Evolutionary conservation across 2,113 vertebrate species (phyloP), one percentile per base, ranked within the genome.

Genomic region (Prietella phreatophila): DNA sequence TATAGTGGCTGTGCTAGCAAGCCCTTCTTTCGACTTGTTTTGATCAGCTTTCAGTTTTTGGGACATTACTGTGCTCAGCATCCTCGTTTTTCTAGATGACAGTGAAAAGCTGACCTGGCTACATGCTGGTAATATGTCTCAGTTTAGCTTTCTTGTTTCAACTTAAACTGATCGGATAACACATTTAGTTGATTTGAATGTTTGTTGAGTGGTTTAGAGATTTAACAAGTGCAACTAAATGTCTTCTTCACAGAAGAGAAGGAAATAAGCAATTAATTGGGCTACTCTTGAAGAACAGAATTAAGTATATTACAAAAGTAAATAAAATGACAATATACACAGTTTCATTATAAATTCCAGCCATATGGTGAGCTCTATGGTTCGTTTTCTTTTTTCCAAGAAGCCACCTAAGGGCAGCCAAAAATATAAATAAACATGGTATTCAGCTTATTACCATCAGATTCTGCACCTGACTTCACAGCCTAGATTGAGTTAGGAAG

Each of bases 371-470:
- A 22, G 3, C 30, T 71, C 1, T 30, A n/a, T 36, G 25, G 22
- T 33, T 19, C 27, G 2, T 53, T 30, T 55, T 80, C 27, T 67
- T 55, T 47, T 15, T 33, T 19, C 8, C n/a, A 55, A 69, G 47
- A 42, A 20, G 36, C 9, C 17, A 42, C 50, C 8, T 42, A 15
- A 56, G 10, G 55, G 79, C 36, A 53, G 58, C n/a, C 56, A 56
- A 19, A 86, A 86, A 84, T 81, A 86, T 89, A 83, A 89, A 86
- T 89, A 89, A 83, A 76, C 27, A 25, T n/a, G 60, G 10, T 36
- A 78, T 55, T 36, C 67, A 86, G 56, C 65, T 75, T 76, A 33
- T 42, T 73, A 76, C 22, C 15, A n/a, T 73, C 75, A 76, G 3
- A n/a, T 20, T n/a, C 27, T 17, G 42, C 53, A 61, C 60, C 22